A percentile compares a stretch with the other conserved stretches of the same genome.
phyloP scores from a whole-genome alignment of 2,888 invertebrate species.

The Salticus scenicus region DNA sequence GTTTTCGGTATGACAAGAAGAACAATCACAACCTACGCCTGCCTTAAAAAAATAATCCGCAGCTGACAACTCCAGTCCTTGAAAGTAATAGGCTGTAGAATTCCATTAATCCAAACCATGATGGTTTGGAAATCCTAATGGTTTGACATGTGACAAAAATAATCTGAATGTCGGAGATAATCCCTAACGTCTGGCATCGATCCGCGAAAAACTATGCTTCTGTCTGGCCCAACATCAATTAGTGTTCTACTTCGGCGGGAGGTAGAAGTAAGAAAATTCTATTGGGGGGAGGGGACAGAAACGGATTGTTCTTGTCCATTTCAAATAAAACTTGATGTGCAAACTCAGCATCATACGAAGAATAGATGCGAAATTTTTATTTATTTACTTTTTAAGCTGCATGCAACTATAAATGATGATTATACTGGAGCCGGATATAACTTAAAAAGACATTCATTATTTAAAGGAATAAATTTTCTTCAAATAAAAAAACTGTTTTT shows the following conservation, averaged over 20 bases:
- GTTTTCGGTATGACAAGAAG: no score
- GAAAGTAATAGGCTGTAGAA: background rate
- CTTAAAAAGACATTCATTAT: no score
- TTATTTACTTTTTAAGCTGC: no score
- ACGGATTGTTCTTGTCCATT: background rate
- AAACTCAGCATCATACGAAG: no score
- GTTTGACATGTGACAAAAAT: slow-evolving; percentile 11
- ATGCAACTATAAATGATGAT: no score
- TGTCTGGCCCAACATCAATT: background rate
- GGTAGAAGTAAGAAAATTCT: no score
- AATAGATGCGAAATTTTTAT: no score
- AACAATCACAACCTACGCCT: background rate
- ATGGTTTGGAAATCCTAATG: background rate
- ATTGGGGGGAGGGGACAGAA: background rate
- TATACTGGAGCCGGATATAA: no score
- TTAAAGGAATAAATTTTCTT: no score
- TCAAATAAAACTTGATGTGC: background rate
- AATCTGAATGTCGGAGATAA: slow-evolving; percentile 2
- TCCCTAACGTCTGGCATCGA: background rate
- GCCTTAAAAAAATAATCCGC: background rate
- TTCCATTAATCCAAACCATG: background rate
- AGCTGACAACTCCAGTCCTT: background rate
- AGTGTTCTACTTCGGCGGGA: background rate
- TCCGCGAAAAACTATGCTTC: background rate
- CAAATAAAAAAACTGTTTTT: no score